Conservation (phyloP, 2,888 invertebrate species). For the Bunonema sp. region DNA sequence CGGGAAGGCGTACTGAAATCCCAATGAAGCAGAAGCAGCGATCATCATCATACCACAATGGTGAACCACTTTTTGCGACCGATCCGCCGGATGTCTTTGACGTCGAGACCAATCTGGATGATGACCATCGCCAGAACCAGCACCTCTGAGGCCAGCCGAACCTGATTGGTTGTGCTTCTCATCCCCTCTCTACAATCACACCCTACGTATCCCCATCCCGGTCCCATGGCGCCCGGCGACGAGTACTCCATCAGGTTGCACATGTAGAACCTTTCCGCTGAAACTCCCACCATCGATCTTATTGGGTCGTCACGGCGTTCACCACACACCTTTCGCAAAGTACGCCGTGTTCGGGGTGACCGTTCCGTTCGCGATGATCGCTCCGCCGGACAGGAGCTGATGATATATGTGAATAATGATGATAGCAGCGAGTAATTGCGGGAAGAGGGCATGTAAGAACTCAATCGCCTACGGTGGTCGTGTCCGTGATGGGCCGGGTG, state of each 20-base stretch:
- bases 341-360: too few species aligned
- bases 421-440: too few species aligned
- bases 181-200: neutral
- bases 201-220: too few species aligned
- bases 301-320: too few species aligned
- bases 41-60: conserved; percentile 60
- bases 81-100: conserved; percentile 23
- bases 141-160: conserved; percentile 23
- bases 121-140: conserved; percentile 18
- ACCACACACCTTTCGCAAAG: too few species aligned
- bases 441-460: too few species aligned
- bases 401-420: too few species aligned
- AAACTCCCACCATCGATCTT: too few species aligned
- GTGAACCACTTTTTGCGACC: conserved; percentile 54
- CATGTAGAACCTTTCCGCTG: too few species aligned
- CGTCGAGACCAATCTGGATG: conserved; percentile 21
- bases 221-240: neutral
- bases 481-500: conserved; percentile 54
- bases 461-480: conserved; percentile 30
- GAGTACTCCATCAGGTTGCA: conserved; percentile 4
- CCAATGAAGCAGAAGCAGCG: too few species aligned
- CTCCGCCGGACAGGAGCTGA: too few species aligned
- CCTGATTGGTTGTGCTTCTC: conserved; percentile 4
- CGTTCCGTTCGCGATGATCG: too few species aligned
- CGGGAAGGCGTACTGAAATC: conserved; percentile 65